Evolutionary conservation across 2,888 invertebrate species (phyloP).

Genomic region (Cotesia congregata): DNA sequence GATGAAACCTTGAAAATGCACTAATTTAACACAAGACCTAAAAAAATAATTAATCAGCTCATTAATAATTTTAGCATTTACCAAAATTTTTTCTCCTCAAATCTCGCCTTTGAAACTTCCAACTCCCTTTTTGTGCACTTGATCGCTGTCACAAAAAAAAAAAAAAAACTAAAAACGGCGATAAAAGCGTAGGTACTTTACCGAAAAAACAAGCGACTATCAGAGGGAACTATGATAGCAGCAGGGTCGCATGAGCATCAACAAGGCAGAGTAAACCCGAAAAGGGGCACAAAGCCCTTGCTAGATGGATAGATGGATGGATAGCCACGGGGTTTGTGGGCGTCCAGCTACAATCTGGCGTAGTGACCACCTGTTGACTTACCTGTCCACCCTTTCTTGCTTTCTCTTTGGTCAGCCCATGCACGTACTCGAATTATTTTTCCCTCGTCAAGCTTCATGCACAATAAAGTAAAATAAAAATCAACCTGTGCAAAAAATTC

Average conservation of each 20-base stretch:
- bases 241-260: constrained; percentile 45
- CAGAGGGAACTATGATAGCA: not conserved
- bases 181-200: constrained; percentile 6
- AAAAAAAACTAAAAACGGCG: not conserved
- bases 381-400: constrained; percentile 65
- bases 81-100: too few species aligned
- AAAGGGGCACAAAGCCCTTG: constrained; percentile 67
- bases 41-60: too few species aligned
- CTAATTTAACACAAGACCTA: too few species aligned
- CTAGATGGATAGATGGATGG: constrained; percentile 70
- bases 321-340: constrained; percentile 63
- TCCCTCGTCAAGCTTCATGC: not conserved
- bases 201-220: constrained; percentile 38
- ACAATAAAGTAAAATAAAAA: not conserved
- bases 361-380: constrained; percentile 69
- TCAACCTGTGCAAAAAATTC: not conserved
- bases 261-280: constrained; percentile 54
- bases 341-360: constrained; percentile 36
- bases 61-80: too few species aligned
- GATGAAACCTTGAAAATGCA: too few species aligned
- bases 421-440: not conserved
- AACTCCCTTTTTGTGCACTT: too few species aligned
- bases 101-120: too few species aligned
- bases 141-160: not conserved
- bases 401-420: not conserved